Evolutionary conservation across 2,888 invertebrate species (phyloP), one percentile per base, ranked within the genome.

Genomic region (Nymphalis polychloros): DNA sequence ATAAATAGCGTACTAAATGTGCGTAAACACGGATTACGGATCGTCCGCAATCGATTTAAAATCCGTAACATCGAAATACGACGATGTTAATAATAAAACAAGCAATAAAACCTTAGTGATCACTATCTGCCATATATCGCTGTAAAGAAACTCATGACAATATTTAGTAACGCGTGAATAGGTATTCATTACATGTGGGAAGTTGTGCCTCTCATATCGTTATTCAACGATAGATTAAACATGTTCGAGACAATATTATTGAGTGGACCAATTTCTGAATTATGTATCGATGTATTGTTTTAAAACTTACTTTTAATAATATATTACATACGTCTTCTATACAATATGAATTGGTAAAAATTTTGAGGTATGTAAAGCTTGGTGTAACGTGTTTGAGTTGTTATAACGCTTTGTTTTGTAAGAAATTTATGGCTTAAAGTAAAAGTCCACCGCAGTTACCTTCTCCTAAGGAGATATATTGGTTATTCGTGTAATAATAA

Each of bases 61-160:
- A 31, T 55, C 31, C 23, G 2, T 19, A 19, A 57, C 19, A 57
- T 57, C 35, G 57, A 57, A 31, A 57, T 19, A 57, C n/a, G 8
- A 55, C 23, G 16, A 64, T 23, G 41, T 41, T 49, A 35, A 57
- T n/a, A 64, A 57, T 41, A 59, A 64, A 48, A 23, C 20, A 35
- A 66, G 49, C 49, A 66, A 49, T 61, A 66, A 66, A n/a, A 35
- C 3, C 19, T 57, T 19, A 57, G 35, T 5, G 20, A 41, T 35
- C 35, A 41, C 35, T 19, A 47, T 62, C 62, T 48, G 66, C 61
- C 66, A 62, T 63, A 63, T 67, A 55, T 49, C 66, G 47, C 59
- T 60, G 46, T 48, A 20, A 55, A 67, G 61, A 17, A 67, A 67
- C 66, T 62, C 61, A 67, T 67, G 66, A 67, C 66, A 67, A 67